These are phyloP conservation scores for Conger conger DNA, from an alignment of 2,113 vertebrate species.

Conservation along the genomic window DNA sequence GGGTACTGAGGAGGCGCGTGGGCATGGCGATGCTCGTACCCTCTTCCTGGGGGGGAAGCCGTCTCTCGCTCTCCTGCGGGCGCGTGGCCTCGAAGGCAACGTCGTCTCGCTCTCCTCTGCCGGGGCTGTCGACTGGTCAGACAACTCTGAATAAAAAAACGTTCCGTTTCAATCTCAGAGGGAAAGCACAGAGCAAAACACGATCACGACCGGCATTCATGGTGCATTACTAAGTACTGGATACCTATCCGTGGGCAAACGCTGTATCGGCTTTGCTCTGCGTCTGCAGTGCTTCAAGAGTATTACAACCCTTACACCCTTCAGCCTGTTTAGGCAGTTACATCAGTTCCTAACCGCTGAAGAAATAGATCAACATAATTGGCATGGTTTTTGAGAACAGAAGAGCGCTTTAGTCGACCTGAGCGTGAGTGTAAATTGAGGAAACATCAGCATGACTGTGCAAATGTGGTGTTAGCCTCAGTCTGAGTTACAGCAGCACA, in stretches of 20 bases:
- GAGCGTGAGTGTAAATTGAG: not conserved
- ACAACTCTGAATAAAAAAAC: conserved; percentile 37
- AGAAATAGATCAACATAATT: not conserved
- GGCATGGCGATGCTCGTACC: conserved; percentile 72
- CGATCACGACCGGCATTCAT: not conserved
- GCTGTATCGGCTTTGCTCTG: not conserved
- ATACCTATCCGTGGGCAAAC: no score
- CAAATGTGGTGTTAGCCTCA: not conserved
- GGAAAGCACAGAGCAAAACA: not conserved
- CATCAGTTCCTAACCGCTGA: not conserved
- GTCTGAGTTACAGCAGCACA: not conserved
- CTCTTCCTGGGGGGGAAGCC: conserved; percentile 78
- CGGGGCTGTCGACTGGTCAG: conserved; percentile 24
- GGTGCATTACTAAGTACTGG: not conserved
- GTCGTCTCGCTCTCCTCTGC: conserved; percentile 31
- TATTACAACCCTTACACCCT: not conserved
- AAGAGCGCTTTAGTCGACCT: not conserved
- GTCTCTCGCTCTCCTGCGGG: conserved; percentile 79
- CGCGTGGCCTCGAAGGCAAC: conserved; percentile 66
- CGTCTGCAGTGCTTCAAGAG: not conserved
- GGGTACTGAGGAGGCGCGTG: not conserved
- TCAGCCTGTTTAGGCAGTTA: not conserved
- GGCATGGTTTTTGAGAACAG: not conserved
- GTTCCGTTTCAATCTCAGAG: not conserved
- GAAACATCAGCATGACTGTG: not conserved